Conservation (phyloP, 2,113 vertebrate species). For the Pterophyllum scalare region DNA sequence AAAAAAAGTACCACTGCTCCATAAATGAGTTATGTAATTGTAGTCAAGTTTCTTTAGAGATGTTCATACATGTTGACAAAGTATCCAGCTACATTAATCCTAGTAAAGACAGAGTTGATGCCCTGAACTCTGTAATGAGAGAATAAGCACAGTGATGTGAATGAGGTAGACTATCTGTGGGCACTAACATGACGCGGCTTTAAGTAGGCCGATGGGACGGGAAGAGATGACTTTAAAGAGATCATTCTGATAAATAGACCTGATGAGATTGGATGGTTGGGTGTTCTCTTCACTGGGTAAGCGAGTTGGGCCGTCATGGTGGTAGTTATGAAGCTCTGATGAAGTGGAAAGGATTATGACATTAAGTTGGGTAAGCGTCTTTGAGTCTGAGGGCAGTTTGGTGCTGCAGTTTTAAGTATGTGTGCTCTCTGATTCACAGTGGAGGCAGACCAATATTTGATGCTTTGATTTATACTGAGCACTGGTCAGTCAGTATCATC, state of each 20-base stretch:
- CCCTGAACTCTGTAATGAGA: slow-evolving; percentile 60
- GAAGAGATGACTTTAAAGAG: slow-evolving; percentile 72
- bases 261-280: slow-evolving; percentile 76
- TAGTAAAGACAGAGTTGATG: slow-evolving; percentile 47
- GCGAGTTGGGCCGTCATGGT: slow-evolving; percentile 64
- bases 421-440: slow-evolving; percentile 30
- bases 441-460: slow-evolving; percentile 18
- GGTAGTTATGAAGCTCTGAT: slow-evolving; percentile 56
- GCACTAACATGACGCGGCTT: slow-evolving; percentile 63
- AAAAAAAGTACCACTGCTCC: slow-evolving; percentile 38
- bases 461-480: slow-evolving; percentile 3
- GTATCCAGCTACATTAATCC: slow-evolving; percentile 73
- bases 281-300: slow-evolving; percentile 56
- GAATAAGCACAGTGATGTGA: slow-evolving; percentile 61
- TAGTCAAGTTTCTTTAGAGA: slow-evolving; percentile 52
- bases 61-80: slow-evolving; percentile 78
- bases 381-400: slow-evolving; percentile 51
- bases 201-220: slow-evolving; percentile 75
- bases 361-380: slow-evolving; percentile 64
- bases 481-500: not conserved
- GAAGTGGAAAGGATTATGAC: slow-evolving; percentile 73
- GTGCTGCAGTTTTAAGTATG: slow-evolving; percentile 32
- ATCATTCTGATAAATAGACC: slow-evolving; percentile 75
- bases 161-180: slow-evolving; percentile 60
- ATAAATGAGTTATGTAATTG: slow-evolving; percentile 62